Base-by-base conservation (phyloP, 2,888 invertebrate species). In the Clivina fossor region DNA sequence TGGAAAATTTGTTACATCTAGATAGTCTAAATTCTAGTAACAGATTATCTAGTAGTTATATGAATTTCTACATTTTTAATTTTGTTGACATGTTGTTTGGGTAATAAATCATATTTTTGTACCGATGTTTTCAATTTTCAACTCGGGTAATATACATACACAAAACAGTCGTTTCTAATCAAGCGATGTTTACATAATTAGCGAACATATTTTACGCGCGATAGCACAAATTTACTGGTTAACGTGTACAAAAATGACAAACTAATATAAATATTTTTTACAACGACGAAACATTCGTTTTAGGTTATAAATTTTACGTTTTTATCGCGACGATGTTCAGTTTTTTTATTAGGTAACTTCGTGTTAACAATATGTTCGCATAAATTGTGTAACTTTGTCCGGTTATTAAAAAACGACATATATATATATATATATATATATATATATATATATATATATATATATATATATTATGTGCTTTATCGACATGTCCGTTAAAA, bases 321-420 rank as follows among this genome's bases (percentile, higher is more conserved):
- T 9, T 35, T 44, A 44, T 44, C 35, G 13, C 9, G 8, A 26
- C 19, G 44, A 37, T 28, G 28, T n/a, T n/a, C n/a, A n/a, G n/a
- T 43, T 24, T 53, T 53, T 22, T 32, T 18, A 35, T 44, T 53
- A 35, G 44, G 44, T 53, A 44, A 50, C 20, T 49, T 51, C 43
- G 51, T 51, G 51, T 51, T 53, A 53, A 53, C 53, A 53, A 53
- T 53, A 44, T 53, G 53, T 44, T 32, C 32, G 43, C 32, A 35
- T 53, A 53, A 53, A 43, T 49, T 49, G n/a, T 49, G 38, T 30
- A 32, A 49, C 49, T 49, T 30, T 19, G n/a, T 26, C 30, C 30
- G 38, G 19, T 49, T 26, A 49, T 49, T 49, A 49, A 49, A 37
- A 49, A 20, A n/a, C n/a, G n/a, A n/a, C n/a, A n/a, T n/a, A n/a